Conservation (phyloP, 1,140 invertebrate species). For the Chironomus tepperi region DNA sequence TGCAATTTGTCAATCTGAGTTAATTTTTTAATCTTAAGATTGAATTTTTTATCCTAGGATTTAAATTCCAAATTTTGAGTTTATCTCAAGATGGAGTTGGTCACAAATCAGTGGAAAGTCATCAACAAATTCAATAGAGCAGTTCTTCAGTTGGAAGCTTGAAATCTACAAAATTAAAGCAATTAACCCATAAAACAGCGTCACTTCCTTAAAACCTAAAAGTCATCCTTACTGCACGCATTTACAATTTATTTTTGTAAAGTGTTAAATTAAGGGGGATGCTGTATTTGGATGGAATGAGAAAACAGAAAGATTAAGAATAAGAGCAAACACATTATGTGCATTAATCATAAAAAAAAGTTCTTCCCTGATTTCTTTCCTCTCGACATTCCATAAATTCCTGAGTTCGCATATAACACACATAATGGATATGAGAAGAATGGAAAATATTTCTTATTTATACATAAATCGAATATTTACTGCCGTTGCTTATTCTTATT, state of each 20-base stretch:
- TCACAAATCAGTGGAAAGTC: too few species aligned
- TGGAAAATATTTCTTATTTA: background rate
- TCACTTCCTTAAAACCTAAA: too few species aligned
- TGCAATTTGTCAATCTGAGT: too few species aligned
- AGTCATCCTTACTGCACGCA: too few species aligned
- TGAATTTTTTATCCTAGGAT: too few species aligned
- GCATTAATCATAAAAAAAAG: background rate
- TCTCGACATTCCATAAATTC: constrained; percentile 3
- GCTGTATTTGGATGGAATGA: background rate
- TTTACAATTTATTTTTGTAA: background rate
- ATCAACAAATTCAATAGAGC: too few species aligned
- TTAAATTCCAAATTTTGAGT: too few species aligned
- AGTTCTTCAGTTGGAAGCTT: too few species aligned
- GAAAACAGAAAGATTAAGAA: background rate
- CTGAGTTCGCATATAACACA: constrained; percentile 12
- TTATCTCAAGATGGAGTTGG: too few species aligned
- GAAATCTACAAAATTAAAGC: too few species aligned
- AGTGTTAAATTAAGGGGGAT: background rate
- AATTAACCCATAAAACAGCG: too few species aligned
- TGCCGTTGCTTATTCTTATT: background rate
- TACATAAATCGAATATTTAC: background rate
- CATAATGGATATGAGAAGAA: background rate
- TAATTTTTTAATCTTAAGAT: too few species aligned
- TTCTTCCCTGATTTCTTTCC: background rate
- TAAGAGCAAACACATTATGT: background rate